Conservation (phyloP, 2,888 invertebrate genomes). For the Molanna angustata region DNA sequence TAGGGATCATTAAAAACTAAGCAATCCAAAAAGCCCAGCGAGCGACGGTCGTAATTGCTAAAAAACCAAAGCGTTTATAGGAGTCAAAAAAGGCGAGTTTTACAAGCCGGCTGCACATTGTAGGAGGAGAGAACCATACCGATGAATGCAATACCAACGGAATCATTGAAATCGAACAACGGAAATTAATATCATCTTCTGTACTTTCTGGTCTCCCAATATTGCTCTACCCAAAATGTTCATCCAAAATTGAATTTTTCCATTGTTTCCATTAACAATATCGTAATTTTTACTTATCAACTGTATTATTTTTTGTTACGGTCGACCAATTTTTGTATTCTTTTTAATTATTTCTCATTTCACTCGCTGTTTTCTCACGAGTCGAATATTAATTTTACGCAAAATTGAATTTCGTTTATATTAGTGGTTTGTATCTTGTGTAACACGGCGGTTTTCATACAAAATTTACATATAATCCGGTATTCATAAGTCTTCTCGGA, state of each 20-base stretch:
- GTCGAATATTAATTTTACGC: not conserved
- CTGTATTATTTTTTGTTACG: too few relatives aligned
- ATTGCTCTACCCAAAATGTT: too few relatives aligned
- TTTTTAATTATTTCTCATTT: too few relatives aligned
- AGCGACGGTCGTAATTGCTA: slow-evolving; percentile 28
- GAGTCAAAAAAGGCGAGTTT: slow-evolving; percentile 29
- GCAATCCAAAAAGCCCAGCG: slow-evolving; percentile 23
- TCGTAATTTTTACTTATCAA: too few relatives aligned
- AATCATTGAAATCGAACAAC: too few relatives aligned
- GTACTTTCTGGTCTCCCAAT: too few relatives aligned
- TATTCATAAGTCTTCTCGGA: not conserved
- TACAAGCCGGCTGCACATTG: slow-evolving; percentile 21
- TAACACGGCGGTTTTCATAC: not conserved
- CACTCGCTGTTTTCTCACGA: not conserved
- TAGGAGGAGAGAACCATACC: too few relatives aligned
- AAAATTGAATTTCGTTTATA: not conserved
- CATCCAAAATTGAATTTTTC: too few relatives aligned
- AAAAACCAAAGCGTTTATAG: slow-evolving; percentile 28
- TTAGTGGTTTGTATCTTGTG: not conserved
- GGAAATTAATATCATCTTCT: too few relatives aligned
- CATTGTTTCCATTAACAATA: too few relatives aligned
- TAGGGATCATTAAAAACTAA: slow-evolving; percentile 30
- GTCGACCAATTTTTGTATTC: too few relatives aligned
- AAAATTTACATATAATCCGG: not conserved
- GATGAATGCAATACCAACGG: too few relatives aligned